Evolutionary conservation across 2,888 invertebrate genomes (phyloP).

Genomic region (Epinotia ramella): DNA sequence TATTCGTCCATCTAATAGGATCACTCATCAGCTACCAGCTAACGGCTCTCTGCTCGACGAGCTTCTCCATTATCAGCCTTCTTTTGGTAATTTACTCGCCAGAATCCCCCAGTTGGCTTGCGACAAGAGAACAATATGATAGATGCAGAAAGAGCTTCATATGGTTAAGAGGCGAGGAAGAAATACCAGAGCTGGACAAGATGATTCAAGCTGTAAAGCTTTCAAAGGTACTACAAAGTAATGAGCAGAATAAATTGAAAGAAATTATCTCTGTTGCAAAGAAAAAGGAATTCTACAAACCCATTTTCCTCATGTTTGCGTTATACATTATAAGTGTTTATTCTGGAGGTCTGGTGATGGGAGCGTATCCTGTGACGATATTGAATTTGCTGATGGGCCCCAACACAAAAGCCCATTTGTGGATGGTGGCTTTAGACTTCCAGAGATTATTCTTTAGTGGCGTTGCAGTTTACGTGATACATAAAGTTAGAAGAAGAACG

Average conservation of each 20-base stretch:
- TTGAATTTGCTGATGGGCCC: constrained; percentile 84
- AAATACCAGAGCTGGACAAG: constrained; percentile 60
- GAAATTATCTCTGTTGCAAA: constrained; percentile 55
- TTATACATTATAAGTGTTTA: constrained; percentile 87
- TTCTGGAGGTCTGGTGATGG: constrained; percentile 88
- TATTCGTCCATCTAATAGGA: constrained; percentile 86
- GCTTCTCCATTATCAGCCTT: constrained; percentile 76
- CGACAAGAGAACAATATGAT: constrained; percentile 76
- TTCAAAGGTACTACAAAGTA: background rate
- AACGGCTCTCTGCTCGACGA: constrained; percentile 77
- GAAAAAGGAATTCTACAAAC: constrained; percentile 83
- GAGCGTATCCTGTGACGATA: constrained; percentile 87
- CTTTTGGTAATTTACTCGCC: constrained; percentile 71
- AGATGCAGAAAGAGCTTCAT: constrained; percentile 83
- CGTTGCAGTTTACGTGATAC: constrained; percentile 85
- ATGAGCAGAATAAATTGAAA: constrained; percentile 44
- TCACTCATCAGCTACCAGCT: constrained; percentile 83
- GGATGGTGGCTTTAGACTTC: constrained; percentile 87
- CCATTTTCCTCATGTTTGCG: constrained; percentile 84
- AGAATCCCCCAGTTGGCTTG: constrained; percentile 87
- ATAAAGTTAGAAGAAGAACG: constrained; percentile 84
- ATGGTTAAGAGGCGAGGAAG: constrained; percentile 82
- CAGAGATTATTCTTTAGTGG: constrained; percentile 85
- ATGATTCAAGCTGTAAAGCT: constrained; percentile 49
- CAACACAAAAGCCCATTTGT: constrained; percentile 85